Conservation (phyloP, 1,140 invertebrate species). For the Scylla paramamosain region DNA sequence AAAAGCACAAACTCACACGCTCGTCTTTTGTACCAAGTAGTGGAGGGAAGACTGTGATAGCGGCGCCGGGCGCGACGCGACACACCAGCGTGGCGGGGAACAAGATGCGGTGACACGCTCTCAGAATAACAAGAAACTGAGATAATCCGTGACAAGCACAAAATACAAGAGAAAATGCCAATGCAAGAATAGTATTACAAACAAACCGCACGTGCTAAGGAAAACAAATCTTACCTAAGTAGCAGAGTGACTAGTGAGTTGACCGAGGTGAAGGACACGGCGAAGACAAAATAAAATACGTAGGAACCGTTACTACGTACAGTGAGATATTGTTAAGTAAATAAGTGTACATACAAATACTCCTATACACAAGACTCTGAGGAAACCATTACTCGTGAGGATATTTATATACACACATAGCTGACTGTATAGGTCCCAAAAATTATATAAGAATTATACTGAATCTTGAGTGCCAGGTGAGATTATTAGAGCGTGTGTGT, state of each 20-base stretch:
- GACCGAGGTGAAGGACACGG: not conserved
- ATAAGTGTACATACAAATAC: not conserved
- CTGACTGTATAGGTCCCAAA: constrained; percentile 58
- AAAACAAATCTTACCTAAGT: not conserved
- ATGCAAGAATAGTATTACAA: constrained; percentile 30
- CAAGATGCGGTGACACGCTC: not conserved
- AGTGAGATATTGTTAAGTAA: not conserved
- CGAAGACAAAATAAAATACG: constrained; percentile 22
- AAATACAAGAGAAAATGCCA: constrained; percentile 1
- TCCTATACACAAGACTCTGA: not conserved
- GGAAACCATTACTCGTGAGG: not conserved
- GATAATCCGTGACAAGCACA: not conserved
- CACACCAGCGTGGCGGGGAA: not conserved
- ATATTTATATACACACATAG: constrained; percentile 17
- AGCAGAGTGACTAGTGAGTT: not conserved
- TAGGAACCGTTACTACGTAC: not conserved
- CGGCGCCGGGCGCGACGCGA: not conserved
- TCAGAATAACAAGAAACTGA: not conserved
- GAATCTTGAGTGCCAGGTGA: constrained; percentile 17
- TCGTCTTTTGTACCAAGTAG: not conserved
- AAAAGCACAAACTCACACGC: not conserved
- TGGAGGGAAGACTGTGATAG: not conserved
- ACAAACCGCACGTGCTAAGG: not conserved
- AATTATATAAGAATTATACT: constrained; percentile 43
- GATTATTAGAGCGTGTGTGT: not conserved